Evolutionary conservation across 35 echinoderm and acorn worm genomes (phyloP), one percentile per base, ranked within the genome.

Genomic region (Ophioderma brevispina): DNA sequence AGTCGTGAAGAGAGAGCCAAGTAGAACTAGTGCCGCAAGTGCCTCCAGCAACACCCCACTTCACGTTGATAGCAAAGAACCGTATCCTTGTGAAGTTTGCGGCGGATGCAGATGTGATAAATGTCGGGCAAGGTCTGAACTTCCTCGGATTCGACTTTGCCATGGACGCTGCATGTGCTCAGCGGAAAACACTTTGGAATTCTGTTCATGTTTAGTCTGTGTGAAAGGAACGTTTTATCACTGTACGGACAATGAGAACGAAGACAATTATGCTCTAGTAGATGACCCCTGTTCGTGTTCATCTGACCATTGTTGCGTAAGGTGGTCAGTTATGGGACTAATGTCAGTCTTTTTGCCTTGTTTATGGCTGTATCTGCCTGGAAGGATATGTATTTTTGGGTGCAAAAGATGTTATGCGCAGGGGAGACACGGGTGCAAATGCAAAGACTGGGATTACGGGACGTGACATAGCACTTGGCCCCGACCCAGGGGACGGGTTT

Each of bases 201-300:
- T 76, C 78, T 96, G 94, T 82, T 92, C 94, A 13, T 96, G 94
- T 79, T 81, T 96, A 38, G 85, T 79, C 76, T 96, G 94, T 49
- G 94, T 96, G 35, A 82, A 93, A 78, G 82, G 87, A 76, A 46
- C 92, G 39, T 96, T 96, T 87, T 96, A 96, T 59, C 94, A 96
- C 55, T 92, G 91, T 82, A 91, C 94, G 46, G 91, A 91, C 38
- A 84, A 89, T 46, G 85, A 88, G 0, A 89, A 93, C 82, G 40
- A 40, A 39, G 94, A 96, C 38, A 82, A 96, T 87, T 89, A 91
- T 42, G 81, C 86, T 28, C 92, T 87, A 52, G 85, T 52, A 3
- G 94, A 96, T 43, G 91, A 96, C 55, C 94, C 94, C 0, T 96
- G 94, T 39, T 96, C 94, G 14, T 96, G 94, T 80, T 75, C 87